A percentile compares a stretch with the other conserved stretches of the same genome.
phyloP scores from a whole-genome alignment of 2,113 vertebrate genomes.

The Forbesichthys agassizii region DNA sequence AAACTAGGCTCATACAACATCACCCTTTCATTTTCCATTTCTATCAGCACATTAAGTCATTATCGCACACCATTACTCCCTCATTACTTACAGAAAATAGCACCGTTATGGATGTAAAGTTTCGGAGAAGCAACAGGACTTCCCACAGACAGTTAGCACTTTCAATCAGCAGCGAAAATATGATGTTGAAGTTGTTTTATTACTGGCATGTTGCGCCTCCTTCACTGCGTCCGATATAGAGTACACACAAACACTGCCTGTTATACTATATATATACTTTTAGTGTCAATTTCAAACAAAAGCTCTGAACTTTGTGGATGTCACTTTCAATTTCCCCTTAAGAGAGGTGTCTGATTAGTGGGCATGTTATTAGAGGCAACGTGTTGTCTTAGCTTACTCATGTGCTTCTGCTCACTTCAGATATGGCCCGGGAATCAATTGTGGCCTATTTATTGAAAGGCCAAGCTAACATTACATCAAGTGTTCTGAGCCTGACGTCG shows the following conservation, averaged over 20 bases:
- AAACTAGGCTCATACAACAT: slow-evolving; percentile 35
- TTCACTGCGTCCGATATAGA: slow-evolving; percentile 26
- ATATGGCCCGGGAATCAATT: slow-evolving; percentile 67
- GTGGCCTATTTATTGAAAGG: slow-evolving; percentile 77
- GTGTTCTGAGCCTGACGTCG: slow-evolving; percentile 44
- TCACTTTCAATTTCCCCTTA: slow-evolving; percentile 47
- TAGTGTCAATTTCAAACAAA: slow-evolving; percentile 16
- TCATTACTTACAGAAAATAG: slow-evolving; percentile 75
- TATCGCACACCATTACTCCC: slow-evolving; percentile 70
- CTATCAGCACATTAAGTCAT: slow-evolving; percentile 70
- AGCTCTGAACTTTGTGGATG: slow-evolving; percentile 9
- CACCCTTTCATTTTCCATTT: slow-evolving; percentile 57
- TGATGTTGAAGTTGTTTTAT: slow-evolving; percentile 45
- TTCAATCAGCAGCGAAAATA: slow-evolving; percentile 52
- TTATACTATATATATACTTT: background rate
- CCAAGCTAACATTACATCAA: slow-evolving; percentile 68
- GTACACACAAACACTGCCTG: slow-evolving; percentile 24
- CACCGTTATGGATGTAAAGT: slow-evolving; percentile 64
- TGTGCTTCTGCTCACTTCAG: slow-evolving; percentile 46
- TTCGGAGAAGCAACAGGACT: slow-evolving; percentile 51
- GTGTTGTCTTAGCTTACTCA: slow-evolving; percentile 48
- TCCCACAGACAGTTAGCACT: slow-evolving; percentile 62
- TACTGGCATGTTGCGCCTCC: slow-evolving; percentile 28
- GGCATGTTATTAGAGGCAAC: slow-evolving; percentile 38
- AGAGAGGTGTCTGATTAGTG: slow-evolving; percentile 46